Conservation (phyloP, 2,113 vertebrate species). For the Podarcis raffonei region DNA sequence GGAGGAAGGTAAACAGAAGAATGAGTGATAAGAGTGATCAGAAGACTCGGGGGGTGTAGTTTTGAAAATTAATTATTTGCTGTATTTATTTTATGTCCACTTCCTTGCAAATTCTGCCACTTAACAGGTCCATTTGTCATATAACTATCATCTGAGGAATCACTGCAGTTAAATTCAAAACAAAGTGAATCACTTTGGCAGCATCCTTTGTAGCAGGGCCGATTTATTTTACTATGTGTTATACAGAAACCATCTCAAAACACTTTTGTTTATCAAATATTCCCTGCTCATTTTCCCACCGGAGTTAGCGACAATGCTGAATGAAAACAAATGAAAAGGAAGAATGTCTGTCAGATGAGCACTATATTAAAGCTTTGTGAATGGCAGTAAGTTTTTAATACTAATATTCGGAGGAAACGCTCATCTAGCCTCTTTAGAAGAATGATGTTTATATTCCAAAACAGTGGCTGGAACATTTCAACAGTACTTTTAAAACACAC, state of each 20-base stretch:
- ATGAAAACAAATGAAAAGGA: neutral
- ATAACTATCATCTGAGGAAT: neutral
- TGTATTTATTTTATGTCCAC: neutral
- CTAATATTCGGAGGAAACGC: neutral
- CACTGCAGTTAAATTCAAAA: constrained; percentile 1
- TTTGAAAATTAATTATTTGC: neutral
- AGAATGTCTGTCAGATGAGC: constrained; percentile 22
- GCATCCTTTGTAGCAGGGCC: neutral
- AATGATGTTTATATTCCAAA: neutral
- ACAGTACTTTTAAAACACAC: neutral
- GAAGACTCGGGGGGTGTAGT: neutral
- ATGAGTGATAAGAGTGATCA: neutral
- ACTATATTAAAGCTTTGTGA: neutral
- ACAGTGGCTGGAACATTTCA: neutral
- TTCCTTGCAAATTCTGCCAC: neutral
- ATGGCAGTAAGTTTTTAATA: neutral
- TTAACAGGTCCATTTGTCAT: neutral
- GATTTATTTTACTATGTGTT: neutral
- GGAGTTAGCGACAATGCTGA: neutral
- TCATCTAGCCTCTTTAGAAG: neutral
- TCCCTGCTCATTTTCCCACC: neutral
- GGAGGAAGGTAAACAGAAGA: too few relatives aligned
- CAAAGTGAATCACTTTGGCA: neutral
- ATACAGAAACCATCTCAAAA: neutral
- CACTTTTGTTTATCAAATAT: neutral